Conservation (phyloP, 2,113 vertebrate species). For the Epinephelus cyanopodus region DNA sequence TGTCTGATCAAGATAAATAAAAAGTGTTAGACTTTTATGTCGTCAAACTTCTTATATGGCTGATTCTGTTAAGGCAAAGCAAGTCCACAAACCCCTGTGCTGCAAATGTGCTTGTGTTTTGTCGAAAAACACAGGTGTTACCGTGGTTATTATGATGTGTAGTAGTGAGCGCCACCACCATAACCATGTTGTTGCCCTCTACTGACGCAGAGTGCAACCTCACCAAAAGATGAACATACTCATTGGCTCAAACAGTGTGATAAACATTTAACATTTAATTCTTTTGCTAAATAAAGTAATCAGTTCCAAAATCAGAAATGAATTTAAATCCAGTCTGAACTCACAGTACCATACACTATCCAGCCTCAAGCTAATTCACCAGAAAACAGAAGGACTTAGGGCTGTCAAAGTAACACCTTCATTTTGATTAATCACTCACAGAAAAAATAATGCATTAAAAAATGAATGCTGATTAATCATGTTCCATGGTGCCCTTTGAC, state of each 20-base stretch:
- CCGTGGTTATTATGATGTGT: background rate
- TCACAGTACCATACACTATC: too few relatives aligned
- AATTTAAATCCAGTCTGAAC: too few relatives aligned
- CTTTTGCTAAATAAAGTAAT: background rate
- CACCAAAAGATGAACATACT: background rate
- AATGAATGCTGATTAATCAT: too few relatives aligned
- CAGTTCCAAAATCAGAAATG: too few relatives aligned
- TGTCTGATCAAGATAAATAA: background rate
- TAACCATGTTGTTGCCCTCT: background rate
- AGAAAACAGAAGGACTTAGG: too few relatives aligned
- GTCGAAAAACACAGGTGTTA: background rate
- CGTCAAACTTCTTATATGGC: background rate
- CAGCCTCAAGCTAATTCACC: too few relatives aligned
- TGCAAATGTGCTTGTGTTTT: background rate
- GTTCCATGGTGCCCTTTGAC: too few relatives aligned
- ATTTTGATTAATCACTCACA: too few relatives aligned
- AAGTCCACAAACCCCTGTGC: background rate
- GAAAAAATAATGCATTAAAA: too few relatives aligned
- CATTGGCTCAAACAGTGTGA: background rate
- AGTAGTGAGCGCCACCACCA: background rate
- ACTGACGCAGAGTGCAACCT: background rate
- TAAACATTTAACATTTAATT: background rate
- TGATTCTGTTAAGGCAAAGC: background rate
- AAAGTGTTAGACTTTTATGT: background rate
- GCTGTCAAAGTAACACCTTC: too few relatives aligned